These are phyloP conservation scores for Orthosia gracilis DNA, from an alignment of 2,888 invertebrate species.

Conservation along the genomic window DNA sequence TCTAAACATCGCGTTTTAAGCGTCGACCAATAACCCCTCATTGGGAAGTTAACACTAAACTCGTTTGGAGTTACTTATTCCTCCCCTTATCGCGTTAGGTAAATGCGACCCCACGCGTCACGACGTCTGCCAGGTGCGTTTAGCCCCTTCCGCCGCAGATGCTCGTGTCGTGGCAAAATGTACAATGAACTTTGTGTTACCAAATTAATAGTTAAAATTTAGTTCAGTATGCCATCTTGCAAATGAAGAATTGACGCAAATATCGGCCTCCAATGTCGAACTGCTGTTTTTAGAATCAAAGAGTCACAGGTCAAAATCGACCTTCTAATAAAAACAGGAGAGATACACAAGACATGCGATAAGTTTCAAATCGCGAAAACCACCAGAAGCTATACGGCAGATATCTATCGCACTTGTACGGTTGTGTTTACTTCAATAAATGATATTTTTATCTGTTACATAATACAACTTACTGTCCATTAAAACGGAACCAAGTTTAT, in stretches of 20 bases:
- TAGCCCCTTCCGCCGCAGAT: constrained; percentile 83
- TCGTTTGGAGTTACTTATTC: constrained; percentile 75
- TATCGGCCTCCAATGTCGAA: neutral
- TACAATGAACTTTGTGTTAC: constrained; percentile 70
- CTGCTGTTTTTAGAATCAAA: neutral
- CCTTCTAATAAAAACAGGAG: neutral
- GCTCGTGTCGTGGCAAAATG: constrained; percentile 65
- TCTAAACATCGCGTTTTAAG: constrained; percentile 70
- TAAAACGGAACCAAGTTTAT: constrained; percentile 43
- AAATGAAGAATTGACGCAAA: neutral
- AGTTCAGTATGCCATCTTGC: constrained; percentile 25
- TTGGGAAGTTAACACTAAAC: constrained; percentile 77
- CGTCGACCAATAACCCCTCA: constrained; percentile 74
- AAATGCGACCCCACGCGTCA: constrained; percentile 81
- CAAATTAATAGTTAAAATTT: constrained; percentile 40
- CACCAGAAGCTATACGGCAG: constrained; percentile 11
- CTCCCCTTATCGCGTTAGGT: constrained; percentile 78
- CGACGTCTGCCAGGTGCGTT: constrained; percentile 84
- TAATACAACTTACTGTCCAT: constrained; percentile 44
- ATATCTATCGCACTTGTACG: constrained; percentile 16
- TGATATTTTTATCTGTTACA: constrained; percentile 39
- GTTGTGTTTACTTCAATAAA: constrained; percentile 17
- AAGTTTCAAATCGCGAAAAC: constrained; percentile 13
- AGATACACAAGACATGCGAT: neutral
- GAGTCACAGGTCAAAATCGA: constrained; percentile 8